These are phyloP conservation scores for Sylvilagus bachmani DNA, from an alignment of 2,113 vertebrate species.

Conservation along the genomic window DNA sequence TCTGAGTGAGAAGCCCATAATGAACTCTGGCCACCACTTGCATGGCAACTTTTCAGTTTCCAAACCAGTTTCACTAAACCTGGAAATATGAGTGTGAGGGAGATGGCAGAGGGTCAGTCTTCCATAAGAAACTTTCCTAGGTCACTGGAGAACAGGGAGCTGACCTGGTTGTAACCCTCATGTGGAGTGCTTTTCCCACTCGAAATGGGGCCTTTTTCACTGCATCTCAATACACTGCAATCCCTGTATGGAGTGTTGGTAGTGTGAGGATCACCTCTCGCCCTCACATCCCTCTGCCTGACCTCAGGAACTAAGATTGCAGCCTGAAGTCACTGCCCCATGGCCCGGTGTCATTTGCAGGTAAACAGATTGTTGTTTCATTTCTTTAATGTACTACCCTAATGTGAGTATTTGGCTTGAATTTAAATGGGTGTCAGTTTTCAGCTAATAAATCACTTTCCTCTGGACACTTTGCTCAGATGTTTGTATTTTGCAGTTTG, in stretches of 20 bases:
- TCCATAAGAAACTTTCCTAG: background rate
- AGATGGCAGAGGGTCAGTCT: background rate
- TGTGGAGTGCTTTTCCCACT: background rate
- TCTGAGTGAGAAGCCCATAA: background rate
- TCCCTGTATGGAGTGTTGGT: background rate
- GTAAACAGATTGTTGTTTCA: conserved; percentile 24
- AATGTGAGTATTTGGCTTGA: conserved; percentile 24
- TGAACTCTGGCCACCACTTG: background rate
- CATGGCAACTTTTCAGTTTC: background rate
- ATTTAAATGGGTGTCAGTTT: background rate
- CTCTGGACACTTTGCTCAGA: background rate
- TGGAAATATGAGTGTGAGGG: background rate
- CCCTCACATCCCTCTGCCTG: background rate
- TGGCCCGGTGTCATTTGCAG: background rate
- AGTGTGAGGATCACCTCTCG: background rate
- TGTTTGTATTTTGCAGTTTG: background rate
- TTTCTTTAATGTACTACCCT: background rate
- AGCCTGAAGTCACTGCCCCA: background rate
- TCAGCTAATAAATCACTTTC: background rate
- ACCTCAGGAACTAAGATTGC: background rate
- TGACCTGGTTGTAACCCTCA: background rate
- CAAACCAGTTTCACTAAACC: background rate
- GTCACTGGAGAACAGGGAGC: background rate
- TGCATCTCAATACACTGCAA: background rate
- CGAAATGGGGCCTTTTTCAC: background rate